phyloP scores from a whole-genome alignment of 2,888 invertebrate species.

The Timema podura region DNA sequence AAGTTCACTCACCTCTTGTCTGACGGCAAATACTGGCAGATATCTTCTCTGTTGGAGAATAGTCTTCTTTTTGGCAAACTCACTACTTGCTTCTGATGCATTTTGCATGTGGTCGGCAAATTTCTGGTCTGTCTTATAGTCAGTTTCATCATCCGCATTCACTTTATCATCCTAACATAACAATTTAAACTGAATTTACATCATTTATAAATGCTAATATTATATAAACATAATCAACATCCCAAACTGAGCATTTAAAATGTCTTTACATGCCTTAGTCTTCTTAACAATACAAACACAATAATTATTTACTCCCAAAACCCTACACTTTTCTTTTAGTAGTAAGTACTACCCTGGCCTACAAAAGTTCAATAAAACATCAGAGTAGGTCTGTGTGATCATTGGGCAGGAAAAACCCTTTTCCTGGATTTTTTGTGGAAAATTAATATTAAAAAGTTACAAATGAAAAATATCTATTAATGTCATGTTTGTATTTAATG shows the following conservation, averaged over 20 bases:
- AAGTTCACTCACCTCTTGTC: slow-evolving; percentile 63
- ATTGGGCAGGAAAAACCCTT: too few relatives aligned
- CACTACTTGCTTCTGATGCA: slow-evolving; percentile 60
- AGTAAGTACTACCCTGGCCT: too few relatives aligned
- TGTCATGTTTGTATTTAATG: too few relatives aligned
- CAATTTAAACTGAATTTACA: background rate
- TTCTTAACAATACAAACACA: too few relatives aligned
- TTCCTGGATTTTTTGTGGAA: too few relatives aligned
- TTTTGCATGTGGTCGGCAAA: slow-evolving; percentile 91
- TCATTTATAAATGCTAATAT: slow-evolving; percentile 5
- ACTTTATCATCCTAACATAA: slow-evolving; percentile 46
- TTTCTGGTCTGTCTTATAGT: slow-evolving; percentile 90
- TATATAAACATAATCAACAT: background rate
- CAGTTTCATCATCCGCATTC: slow-evolving; percentile 66
- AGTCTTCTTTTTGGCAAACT: slow-evolving; percentile 82
- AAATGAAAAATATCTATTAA: too few relatives aligned
- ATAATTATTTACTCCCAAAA: too few relatives aligned
- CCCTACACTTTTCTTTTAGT: too few relatives aligned
- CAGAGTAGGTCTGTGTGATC: too few relatives aligned
- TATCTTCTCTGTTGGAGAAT: slow-evolving; percentile 84
- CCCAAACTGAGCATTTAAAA: background rate
- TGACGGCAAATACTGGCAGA: slow-evolving; percentile 91
- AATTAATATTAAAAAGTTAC: too few relatives aligned
- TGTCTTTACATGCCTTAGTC: background rate
- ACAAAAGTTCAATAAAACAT: too few relatives aligned